These are phyloP conservation scores for Pseudorhombus dupliciocellatus DNA, from an alignment of 2,113 vertebrate genomes.

Conservation along the genomic window DNA sequence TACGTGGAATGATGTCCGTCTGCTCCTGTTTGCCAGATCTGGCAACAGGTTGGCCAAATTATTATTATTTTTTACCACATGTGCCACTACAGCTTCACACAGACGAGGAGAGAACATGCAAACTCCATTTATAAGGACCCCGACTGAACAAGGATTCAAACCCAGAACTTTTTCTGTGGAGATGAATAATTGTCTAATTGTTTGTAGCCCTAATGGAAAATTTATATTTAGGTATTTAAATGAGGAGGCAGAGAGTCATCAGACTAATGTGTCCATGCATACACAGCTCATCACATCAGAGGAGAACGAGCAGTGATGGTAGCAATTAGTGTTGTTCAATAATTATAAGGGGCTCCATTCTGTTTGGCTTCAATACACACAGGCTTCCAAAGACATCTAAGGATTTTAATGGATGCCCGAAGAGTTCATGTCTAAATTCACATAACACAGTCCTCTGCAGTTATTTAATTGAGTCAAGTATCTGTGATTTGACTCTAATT, in stretches of 20 bases:
- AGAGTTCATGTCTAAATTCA: too few species aligned
- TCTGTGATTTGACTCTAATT: not conserved
- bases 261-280: not conserved
- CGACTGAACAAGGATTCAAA: too few species aligned
- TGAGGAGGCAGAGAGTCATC: not conserved
- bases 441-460: too few species aligned
- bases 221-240: not conserved
- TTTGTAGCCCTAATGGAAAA: slow-evolving; percentile 1
- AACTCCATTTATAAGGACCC: too few species aligned
- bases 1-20: too few species aligned
- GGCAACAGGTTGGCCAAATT: too few species aligned
- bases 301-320: slow-evolving; percentile 1
- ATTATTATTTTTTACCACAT: too few species aligned
- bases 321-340: slow-evolving; percentile 31
- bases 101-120: too few species aligned
- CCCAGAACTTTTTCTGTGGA: too few species aligned
- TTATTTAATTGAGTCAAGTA: not conserved
- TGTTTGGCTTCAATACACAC: slow-evolving; percentile 27
- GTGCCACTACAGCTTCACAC: too few species aligned
- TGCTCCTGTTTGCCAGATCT: too few species aligned
- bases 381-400: not conserved
- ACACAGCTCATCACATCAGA: not conserved
- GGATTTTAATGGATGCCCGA: not conserved
- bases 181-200: not conserved
- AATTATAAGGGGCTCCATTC: slow-evolving; percentile 18